phyloP scores from a whole-genome alignment of 2,113 vertebrate genomes.

The Plotosus lineatus region DNA sequence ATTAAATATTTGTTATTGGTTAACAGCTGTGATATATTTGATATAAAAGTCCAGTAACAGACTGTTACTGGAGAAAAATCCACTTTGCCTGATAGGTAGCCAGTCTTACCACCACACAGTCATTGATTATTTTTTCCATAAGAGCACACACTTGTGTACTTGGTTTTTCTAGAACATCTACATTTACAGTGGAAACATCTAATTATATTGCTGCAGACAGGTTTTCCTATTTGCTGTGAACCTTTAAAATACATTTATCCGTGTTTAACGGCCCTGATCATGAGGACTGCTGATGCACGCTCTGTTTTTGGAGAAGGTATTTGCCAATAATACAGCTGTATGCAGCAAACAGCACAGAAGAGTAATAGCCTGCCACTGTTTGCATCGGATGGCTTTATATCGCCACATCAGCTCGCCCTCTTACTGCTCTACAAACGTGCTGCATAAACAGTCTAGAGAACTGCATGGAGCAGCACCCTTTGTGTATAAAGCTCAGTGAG shows the following conservation, averaged over 20 bases:
- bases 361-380: slow-evolving; percentile 26
- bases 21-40: neutral
- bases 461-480: slow-evolving; percentile 7
- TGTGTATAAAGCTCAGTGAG: neutral
- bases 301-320: neutral
- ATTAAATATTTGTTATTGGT: neutral
- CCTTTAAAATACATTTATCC: slow-evolving; percentile 22
- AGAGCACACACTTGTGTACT: neutral
- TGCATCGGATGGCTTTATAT: slow-evolving; percentile 28
- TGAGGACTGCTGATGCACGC: slow-evolving; percentile 2
- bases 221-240: neutral
- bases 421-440: slow-evolving; percentile 20
- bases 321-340: slow-evolving; percentile 19
- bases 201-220: slow-evolving; percentile 5
- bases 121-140: neutral
- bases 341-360: slow-evolving; percentile 1
- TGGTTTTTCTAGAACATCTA: neutral
- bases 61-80: neutral
- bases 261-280: slow-evolving; percentile 12
- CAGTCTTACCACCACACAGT: neutral
- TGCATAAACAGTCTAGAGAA: slow-evolving; percentile 27
- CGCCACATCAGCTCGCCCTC: slow-evolving; percentile 36
- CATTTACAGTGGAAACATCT: slow-evolving; percentile 20
- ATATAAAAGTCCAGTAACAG: no score
- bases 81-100: neutral